These are phyloP conservation scores for Bellardia pandia DNA, from an alignment of 2,888 invertebrate genomes.

Conservation along the genomic window DNA sequence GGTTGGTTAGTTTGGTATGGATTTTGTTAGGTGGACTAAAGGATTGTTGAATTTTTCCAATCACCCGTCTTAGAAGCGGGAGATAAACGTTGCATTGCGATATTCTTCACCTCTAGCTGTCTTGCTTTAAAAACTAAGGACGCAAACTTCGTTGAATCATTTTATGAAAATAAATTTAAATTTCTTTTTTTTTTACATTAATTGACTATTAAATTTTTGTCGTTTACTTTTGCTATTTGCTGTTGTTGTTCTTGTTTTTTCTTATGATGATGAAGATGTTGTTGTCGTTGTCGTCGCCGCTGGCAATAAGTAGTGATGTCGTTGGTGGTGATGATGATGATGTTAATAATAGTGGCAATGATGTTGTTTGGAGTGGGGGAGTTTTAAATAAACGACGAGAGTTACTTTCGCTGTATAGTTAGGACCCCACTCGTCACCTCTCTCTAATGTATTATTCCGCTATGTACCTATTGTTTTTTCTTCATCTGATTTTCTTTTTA, in stretches of 20 bases:
- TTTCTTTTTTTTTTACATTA: conserved; percentile 35
- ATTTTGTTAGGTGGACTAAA: conserved; percentile 56
- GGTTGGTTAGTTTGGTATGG: conserved; percentile 29
- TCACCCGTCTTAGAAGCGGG: conserved; percentile 65
- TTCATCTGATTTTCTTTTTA: conserved; percentile 59
- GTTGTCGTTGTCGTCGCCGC: conserved; percentile 8
- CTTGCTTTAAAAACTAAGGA: conserved; percentile 60
- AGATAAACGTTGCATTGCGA: conserved; percentile 70
- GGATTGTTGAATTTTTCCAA: conserved; percentile 61
- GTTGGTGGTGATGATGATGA: conserved; percentile 10
- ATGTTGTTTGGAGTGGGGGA: conserved; percentile 64
- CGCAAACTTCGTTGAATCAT: conserved; percentile 69
- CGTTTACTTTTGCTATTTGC: conserved; percentile 39
- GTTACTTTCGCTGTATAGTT: conserved; percentile 62
- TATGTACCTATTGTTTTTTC: conserved; percentile 74
- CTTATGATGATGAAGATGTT: background rate
- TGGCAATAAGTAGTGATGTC: conserved; percentile 19
- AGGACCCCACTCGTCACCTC: conserved; percentile 49
- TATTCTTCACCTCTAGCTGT: background rate
- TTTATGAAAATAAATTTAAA: conserved; percentile 36
- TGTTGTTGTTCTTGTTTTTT: conserved; percentile 19
- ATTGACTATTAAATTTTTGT: conserved; percentile 57
- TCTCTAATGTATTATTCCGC: conserved; percentile 72
- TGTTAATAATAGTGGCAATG: conserved; percentile 21
- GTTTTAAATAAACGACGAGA: conserved; percentile 62